phyloP scores from a whole-genome alignment of 1,140 invertebrate genomes.

The Pristionchus pacificus region DNA sequence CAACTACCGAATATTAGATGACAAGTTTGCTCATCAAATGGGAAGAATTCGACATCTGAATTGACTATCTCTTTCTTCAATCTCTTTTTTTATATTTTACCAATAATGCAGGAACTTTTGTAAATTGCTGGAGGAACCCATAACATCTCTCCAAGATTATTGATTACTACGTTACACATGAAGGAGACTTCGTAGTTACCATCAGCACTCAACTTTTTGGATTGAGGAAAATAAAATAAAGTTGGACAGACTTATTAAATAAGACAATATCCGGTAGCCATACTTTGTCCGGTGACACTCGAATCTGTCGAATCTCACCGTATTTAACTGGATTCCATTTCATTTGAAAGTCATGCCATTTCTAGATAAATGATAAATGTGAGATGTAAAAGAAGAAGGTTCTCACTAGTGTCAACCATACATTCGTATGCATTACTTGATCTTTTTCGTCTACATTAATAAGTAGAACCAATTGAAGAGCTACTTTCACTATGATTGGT shows the following conservation, averaged over 20 bases:
- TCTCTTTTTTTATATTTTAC: no score
- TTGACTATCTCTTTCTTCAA: constrained; percentile 1
- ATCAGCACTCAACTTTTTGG: constrained; percentile 71
- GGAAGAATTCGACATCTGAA: constrained; percentile 55
- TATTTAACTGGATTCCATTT: constrained; percentile 97
- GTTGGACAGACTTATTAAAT: constrained; percentile 92
- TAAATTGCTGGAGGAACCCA: constrained; percentile 94
- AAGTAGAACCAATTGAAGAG: constrained; percentile 92
- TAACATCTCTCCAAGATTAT: constrained; percentile 80
- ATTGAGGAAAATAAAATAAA: constrained; percentile 61
- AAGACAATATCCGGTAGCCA: constrained; percentile 99
- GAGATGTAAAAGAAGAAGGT: background rate
- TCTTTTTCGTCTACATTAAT: constrained; percentile 89
- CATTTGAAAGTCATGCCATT: constrained; percentile 96
- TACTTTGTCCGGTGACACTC: constrained; percentile 93
- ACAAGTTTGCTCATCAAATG: constrained; percentile 78
- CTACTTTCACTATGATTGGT: constrained; percentile 82
- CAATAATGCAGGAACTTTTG: constrained; percentile 96
- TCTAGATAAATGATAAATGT: constrained; percentile 54
- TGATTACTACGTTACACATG: constrained; percentile 90
- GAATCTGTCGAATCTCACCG: constrained; percentile 87
- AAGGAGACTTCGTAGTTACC: constrained; percentile 94
- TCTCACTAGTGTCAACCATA: constrained; percentile 50
- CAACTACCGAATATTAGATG: constrained; percentile 99
- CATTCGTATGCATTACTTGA: constrained; percentile 57